phyloP scores from a whole-genome alignment of 2,113 vertebrate species.

The Leucosticte australis region DNA sequence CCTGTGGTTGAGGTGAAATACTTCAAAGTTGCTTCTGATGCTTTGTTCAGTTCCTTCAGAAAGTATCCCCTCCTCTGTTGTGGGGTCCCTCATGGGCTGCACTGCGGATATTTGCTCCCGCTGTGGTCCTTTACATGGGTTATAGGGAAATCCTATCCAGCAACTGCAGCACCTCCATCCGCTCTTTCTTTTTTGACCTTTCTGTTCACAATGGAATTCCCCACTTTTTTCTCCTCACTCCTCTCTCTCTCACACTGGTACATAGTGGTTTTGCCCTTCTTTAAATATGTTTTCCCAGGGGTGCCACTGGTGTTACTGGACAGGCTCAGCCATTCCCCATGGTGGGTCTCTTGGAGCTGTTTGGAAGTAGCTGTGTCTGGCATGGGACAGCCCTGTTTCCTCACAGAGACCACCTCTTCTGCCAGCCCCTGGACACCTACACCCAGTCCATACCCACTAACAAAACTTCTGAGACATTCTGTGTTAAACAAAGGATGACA shows the following conservation, averaged over 20 bases:
- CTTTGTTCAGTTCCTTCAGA: not conserved
- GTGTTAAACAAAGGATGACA: not conserved
- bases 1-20: not conserved
- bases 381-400: not conserved
- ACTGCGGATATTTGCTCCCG: not conserved
- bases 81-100: not conserved
- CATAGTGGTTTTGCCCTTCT: not conserved
- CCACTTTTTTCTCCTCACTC: not conserved
- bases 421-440: not conserved
- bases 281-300: not conserved
- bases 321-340: not conserved
- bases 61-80: not conserved
- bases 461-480: not conserved
- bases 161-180: not conserved
- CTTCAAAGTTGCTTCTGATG: not conserved
- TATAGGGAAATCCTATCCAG: not conserved
- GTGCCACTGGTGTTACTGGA: fast-evolving
- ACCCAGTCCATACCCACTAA: not conserved
- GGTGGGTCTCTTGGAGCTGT: not conserved
- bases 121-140: not conserved
- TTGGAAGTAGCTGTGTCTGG: fast-evolving
- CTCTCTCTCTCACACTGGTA: not conserved
- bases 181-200: not conserved
- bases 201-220: not conserved
- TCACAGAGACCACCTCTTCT: not conserved